Conservation (phyloP, 2,113 vertebrate genomes). For the Trochalopteron elliotii region DNA sequence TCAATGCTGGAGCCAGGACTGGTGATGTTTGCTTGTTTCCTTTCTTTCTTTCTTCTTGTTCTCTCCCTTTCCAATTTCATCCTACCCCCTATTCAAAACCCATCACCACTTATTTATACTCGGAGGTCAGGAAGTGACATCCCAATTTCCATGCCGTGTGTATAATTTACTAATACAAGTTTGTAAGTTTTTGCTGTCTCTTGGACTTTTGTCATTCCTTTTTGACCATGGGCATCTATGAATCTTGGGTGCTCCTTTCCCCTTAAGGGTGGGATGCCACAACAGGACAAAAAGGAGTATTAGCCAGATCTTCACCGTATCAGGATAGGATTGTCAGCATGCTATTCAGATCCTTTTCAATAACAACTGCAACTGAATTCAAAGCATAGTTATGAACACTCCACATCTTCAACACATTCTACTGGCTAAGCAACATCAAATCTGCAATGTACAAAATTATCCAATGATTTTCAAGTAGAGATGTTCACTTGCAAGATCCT, state of each 20-base stretch:
- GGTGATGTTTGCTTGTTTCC: neutral
- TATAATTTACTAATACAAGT: neutral
- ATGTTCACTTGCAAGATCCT: neutral
- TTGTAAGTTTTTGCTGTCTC: neutral
- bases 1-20: neutral
- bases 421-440: neutral
- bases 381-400: neutral
- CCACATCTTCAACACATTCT: neutral
- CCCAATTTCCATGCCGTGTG: neutral
- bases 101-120: neutral
- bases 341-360: neutral
- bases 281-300: neutral
- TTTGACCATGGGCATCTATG: neutral
- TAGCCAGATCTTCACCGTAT: neutral
- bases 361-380: neutral
- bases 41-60: neutral
- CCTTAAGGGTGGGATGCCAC: neutral
- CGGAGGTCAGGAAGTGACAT: neutral
- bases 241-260: neutral
- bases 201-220: neutral
- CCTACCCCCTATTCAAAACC: neutral
- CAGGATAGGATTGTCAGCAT: neutral
- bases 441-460: neutral
- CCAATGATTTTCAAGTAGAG: neutral
- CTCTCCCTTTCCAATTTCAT: neutral